Percentiles rank a stretch among this genome's conserved stretches.
Conservation (phyloP, 1,140 invertebrate genomes). For the Drosophila ambigua region DNA sequence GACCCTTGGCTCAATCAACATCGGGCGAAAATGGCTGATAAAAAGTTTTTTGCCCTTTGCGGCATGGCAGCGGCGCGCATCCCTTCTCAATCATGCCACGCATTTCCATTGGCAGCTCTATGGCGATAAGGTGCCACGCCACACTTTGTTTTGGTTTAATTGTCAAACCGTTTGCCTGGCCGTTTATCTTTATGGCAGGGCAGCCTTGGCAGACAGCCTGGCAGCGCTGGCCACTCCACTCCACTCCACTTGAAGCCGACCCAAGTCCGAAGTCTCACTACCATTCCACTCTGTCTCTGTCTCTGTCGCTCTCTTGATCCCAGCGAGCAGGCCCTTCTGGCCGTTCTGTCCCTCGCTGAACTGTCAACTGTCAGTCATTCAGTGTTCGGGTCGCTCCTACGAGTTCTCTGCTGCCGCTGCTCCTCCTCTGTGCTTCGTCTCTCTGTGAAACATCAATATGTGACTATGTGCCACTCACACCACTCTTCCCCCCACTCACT, state of each 20-base stretch:
- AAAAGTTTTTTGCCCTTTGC: slow-evolving; percentile 8
- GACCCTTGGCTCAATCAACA: not conserved
- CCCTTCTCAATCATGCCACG: slow-evolving; percentile 35
- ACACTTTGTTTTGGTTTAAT: slow-evolving; percentile 74
- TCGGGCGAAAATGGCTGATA: slow-evolving; percentile 39
- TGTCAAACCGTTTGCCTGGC: slow-evolving; percentile 60
- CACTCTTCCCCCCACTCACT: too few species aligned
- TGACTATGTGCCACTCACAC: slow-evolving; percentile 39
- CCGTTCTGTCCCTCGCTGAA: slow-evolving; percentile 60
- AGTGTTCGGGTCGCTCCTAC: slow-evolving; percentile 37
- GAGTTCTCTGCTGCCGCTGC: not conserved
- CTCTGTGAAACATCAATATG: slow-evolving; percentile 68
- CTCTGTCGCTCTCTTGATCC: slow-evolving; percentile 1
- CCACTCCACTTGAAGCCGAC: slow-evolving; percentile 19
- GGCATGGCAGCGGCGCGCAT: not conserved
- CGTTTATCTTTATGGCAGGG: slow-evolving; percentile 68
- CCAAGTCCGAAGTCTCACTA: slow-evolving; percentile 9
- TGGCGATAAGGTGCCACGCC: slow-evolving; percentile 51
- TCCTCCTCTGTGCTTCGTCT: too few species aligned
- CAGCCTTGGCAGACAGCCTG: slow-evolving; percentile 64
- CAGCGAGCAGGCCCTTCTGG: slow-evolving; percentile 14
- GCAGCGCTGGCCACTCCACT: slow-evolving; percentile 34
- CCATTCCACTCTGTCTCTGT: slow-evolving; percentile 1
- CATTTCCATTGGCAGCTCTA: slow-evolving; percentile 46
- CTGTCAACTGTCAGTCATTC: slow-evolving; percentile 80